Evolutionary conservation across 2,888 invertebrate genomes (phyloP).

Genomic region (Ennomos fuscantarius): DNA sequence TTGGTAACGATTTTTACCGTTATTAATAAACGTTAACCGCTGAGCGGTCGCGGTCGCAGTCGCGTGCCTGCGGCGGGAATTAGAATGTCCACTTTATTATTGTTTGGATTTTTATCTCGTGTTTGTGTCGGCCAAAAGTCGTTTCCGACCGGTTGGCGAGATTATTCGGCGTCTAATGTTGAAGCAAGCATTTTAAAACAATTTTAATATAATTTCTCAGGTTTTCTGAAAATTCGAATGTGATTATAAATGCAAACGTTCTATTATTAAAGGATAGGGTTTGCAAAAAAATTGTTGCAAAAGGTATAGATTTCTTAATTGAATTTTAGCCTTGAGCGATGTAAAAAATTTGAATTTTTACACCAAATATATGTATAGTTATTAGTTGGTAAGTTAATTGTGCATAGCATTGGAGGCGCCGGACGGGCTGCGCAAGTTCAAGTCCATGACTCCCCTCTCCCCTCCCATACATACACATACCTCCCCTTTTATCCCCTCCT

Average conservation of each 20-base stretch:
- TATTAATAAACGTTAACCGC: conserved; percentile 59
- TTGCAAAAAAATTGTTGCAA: background rate
- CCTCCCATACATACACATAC: background rate
- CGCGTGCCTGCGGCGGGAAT: conserved; percentile 27
- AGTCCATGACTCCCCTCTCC: conserved; percentile 44
- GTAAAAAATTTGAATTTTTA: too few species aligned
- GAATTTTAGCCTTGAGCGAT: too few species aligned
- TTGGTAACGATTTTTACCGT: conserved; percentile 68
- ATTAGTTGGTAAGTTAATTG: background rate
- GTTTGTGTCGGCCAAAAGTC: conserved; percentile 25
- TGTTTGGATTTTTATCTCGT: conserved; percentile 30
- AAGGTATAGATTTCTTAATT: too few species aligned
- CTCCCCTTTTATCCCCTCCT: conserved; percentile 8
- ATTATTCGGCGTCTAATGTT: conserved; percentile 16
- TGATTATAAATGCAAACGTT: background rate
- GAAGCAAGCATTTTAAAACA: conserved; percentile 10
- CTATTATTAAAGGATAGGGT: background rate
- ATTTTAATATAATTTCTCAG: conserved; percentile 35
- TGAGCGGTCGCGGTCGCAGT: conserved; percentile 23
- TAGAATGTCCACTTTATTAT: conserved; percentile 32
- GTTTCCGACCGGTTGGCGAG: conserved; percentile 25
- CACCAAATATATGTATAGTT: too few species aligned
- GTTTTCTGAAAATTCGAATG: conserved; percentile 2
- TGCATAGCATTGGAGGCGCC: conserved; percentile 32
- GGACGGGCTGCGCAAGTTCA: conserved; percentile 56